These are phyloP conservation scores for Nasonia longicornis DNA, from an alignment of 1,140 invertebrate genomes.

Conservation along the genomic window DNA sequence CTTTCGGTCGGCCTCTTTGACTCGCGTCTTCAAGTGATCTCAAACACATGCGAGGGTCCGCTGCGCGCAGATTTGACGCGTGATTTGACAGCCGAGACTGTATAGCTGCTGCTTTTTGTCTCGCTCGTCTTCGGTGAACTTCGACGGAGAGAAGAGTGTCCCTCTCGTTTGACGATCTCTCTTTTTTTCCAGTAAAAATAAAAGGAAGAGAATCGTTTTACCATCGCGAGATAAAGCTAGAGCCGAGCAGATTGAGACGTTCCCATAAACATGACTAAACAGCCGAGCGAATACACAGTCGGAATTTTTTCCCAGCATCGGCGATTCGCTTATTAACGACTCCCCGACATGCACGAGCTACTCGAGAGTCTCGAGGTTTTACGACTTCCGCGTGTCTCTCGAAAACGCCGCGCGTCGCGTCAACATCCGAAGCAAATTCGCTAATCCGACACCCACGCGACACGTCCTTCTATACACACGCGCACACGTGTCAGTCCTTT, in stretches of 20 bases:
- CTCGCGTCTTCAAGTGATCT: constrained; percentile 30
- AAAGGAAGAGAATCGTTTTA: background rate
- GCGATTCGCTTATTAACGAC: constrained; percentile 14
- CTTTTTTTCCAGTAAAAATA: too few relatives aligned
- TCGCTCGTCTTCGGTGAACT: background rate
- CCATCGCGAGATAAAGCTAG: background rate
- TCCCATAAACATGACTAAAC: background rate
- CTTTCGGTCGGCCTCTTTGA: constrained; percentile 18
- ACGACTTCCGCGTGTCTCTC: constrained; percentile 34
- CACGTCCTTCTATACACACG: background rate
- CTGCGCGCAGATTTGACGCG: background rate
- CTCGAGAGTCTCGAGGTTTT: background rate
- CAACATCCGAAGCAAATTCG: constrained; percentile 29
- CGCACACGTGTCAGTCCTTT: constrained; percentile 16
- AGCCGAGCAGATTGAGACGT: background rate
- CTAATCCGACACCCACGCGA: constrained; percentile 34
- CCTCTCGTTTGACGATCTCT: too few relatives aligned
- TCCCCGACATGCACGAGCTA: background rate
- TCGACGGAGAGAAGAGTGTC: too few relatives aligned
- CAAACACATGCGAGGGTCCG: background rate
- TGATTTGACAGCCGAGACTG: constrained; percentile 29
- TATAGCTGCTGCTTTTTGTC: background rate
- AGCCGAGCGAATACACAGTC: background rate
- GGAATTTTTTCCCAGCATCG: background rate
- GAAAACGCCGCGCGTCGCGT: background rate